A percentile compares a stretch with the other conserved stretches of the same genome.
These are phyloP conservation scores for human (Homo sapiens) DNA, from an alignment of 2,113 vertebrate species.

Conservation along the genomic window DNA sequence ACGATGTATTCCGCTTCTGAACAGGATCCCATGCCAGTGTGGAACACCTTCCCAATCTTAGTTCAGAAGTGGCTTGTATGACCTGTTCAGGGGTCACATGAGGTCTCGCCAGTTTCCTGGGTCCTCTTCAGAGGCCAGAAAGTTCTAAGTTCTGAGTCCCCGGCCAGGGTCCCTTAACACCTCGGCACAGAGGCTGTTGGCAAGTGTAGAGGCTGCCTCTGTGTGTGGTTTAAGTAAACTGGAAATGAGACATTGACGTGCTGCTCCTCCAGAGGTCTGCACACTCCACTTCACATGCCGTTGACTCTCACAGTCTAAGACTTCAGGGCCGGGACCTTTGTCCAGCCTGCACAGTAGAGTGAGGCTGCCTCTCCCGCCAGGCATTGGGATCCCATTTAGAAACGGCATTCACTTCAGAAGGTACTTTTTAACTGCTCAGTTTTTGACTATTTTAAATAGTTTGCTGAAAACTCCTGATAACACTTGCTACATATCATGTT, in stretches of 20 bases:
- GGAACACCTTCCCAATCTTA: slow-evolving; percentile 54
- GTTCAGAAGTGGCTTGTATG: slow-evolving; percentile 35
- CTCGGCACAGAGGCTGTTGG: not conserved
- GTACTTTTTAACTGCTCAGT: slow-evolving; percentile 70
- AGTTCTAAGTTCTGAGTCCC: slow-evolving; percentile 7
- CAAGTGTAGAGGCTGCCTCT: not conserved
- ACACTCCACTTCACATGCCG: not conserved
- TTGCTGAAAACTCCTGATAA: slow-evolving; percentile 45
- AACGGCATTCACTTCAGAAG: slow-evolving; percentile 16
- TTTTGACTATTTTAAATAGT: slow-evolving; percentile 74
- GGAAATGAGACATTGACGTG: not conserved
- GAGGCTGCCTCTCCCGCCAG: slow-evolving; percentile 34
- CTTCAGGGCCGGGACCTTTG: slow-evolving; percentile 46
- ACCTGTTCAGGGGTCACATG: slow-evolving; percentile 68
- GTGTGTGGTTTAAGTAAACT: not conserved
- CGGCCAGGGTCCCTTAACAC: not conserved
- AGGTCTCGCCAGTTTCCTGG: not conserved
- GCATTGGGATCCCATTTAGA: not conserved
- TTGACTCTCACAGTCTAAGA: not conserved
- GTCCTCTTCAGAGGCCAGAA: slow-evolving; percentile 35
- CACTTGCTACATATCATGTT: slow-evolving; percentile 72
- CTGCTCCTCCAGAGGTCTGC: not conserved
- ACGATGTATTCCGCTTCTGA: not conserved
- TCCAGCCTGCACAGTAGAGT: slow-evolving; percentile 64
- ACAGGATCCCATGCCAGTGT: slow-evolving; percentile 8